phyloP scores from a whole-genome alignment of 2,888 invertebrate species.

The Argyresthia albistria region DNA sequence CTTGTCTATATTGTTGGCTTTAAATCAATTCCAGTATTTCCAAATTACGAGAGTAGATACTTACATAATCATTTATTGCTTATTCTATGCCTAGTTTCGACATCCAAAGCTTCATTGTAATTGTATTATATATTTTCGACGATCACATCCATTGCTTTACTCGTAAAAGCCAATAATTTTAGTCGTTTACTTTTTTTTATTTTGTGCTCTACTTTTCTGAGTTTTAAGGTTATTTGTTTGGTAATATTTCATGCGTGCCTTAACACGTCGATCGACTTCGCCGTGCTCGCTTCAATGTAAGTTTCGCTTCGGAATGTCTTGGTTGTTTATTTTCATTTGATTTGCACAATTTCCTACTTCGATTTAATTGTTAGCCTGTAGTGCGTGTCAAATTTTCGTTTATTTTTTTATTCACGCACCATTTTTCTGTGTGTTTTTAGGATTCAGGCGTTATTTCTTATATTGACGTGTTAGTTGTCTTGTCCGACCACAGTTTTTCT shows the following conservation, averaged over 20 bases:
- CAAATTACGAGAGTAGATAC: background rate
- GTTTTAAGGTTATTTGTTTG: slow-evolving; percentile 59
- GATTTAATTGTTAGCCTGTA: slow-evolving; percentile 19
- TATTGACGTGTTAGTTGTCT: background rate
- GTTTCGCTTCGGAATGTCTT: slow-evolving; percentile 41
- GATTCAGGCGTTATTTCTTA: no score
- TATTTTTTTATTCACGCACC: slow-evolving; percentile 55
- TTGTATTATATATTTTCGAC: slow-evolving; percentile 6
- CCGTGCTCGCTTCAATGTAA: slow-evolving; percentile 61
- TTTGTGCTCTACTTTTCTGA: slow-evolving; percentile 43
- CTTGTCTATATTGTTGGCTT: background rate
- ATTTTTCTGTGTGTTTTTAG: slow-evolving; percentile 35
- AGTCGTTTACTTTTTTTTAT: slow-evolving; percentile 36
- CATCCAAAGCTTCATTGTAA: no score
- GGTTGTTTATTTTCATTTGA: slow-evolving; percentile 33
- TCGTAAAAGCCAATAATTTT: slow-evolving; percentile 11
- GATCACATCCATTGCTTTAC: slow-evolving; percentile 33
- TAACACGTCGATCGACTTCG: slow-evolving; percentile 46
- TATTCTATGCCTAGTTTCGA: slow-evolving; percentile 2
- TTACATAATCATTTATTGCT: background rate
- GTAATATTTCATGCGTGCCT: slow-evolving; percentile 60
- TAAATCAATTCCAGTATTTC: background rate
- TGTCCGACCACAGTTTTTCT: background rate
- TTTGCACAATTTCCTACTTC: slow-evolving; percentile 43
- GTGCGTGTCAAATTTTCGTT: slow-evolving; percentile 46